Base-by-base conservation (phyloP, 1,140 invertebrate species). In the Papilio dardanus region DNA sequence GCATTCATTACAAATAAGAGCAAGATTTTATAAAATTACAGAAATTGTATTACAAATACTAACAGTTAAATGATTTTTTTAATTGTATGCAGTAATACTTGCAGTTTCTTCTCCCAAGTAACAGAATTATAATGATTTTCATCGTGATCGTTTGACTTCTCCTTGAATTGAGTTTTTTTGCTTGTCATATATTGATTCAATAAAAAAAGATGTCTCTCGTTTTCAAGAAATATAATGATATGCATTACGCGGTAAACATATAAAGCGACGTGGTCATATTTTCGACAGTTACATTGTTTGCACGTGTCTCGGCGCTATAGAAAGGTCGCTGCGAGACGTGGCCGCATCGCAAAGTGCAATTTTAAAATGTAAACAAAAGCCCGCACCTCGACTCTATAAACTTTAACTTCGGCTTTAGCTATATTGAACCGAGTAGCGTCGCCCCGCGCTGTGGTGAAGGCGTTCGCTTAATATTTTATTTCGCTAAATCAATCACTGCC, bases 291-390 rank as follows among this genome's bases (percentile, higher is more conserved):
- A 92, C 83, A 86, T 83, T 88, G 88, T 92, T 90, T 90, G 86
- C 88, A 86, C 85, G 86, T 74, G 84, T 83, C 79, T 76, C 77
- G 68, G 79, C 83, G 88, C 88, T 83, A 87, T 83, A 82, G 85
- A 83, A 86, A 86, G 80, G 84, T 78, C 75, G 71, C 79, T 81
- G 81, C 81, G 80, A 87, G 82, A 84, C 82, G 82, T 78, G 77
- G 86, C 83, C 79, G 81, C 84, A 83, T 83, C 89, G 87, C 88
- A 90, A 88, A 91, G 87, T 91, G 88, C 87, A 91, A 92, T 92
- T 92, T 92, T 90, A 88, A 87, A 92, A 87, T 87, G 88, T 90
- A 92, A 92, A 92, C 89, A 90, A 88, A 87, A 76, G 75, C 80
- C 78, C 81, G 81, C 81, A 86, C 85, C 87, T 88, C 83, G 80